These are phyloP conservation scores for Hermaeophaga mercurialis DNA, from an alignment of 2,888 invertebrate genomes.

Conservation along the genomic window DNA sequence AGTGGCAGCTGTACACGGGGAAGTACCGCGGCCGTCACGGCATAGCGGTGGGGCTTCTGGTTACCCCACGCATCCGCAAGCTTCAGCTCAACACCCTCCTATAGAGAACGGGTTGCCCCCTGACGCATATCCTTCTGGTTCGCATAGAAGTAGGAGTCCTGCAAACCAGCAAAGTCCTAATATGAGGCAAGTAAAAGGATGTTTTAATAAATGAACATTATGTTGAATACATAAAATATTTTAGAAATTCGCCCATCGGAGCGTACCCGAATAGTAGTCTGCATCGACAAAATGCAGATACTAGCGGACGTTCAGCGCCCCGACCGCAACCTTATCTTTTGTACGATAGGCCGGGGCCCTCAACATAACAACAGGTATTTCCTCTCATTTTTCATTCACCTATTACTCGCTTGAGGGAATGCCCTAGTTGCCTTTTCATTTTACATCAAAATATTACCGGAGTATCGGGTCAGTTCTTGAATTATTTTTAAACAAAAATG, in stretches of 20 bases:
- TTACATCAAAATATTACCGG: too few relatives aligned
- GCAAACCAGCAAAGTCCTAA: slow-evolving; percentile 45
- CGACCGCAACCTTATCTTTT: slow-evolving; percentile 49
- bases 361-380: slow-evolving; percentile 49
- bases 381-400: slow-evolving; percentile 16
- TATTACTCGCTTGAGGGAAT: slow-evolving; percentile 31
- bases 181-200: slow-evolving; percentile 44
- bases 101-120: slow-evolving; percentile 62
- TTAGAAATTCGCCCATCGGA: slow-evolving; percentile 55
- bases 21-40: slow-evolving; percentile 57
- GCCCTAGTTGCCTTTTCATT: too few relatives aligned
- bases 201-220: neutral
- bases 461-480: too few relatives aligned
- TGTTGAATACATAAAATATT: slow-evolving; percentile 34
- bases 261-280: slow-evolving; percentile 53
- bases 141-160: slow-evolving; percentile 36
- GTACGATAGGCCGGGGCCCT: slow-evolving; percentile 50
- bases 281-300: slow-evolving; percentile 51
- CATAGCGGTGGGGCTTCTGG: slow-evolving; percentile 44
- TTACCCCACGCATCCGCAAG: slow-evolving; percentile 47
- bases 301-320: slow-evolving; percentile 52
- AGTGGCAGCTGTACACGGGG: slow-evolving; percentile 58
- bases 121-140: slow-evolving; percentile 47
- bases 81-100: slow-evolving; percentile 41
- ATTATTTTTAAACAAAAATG: too few relatives aligned